Conservation (phyloP, 2,888 invertebrate genomes). For the Noctuana brunneofusca region DNA sequence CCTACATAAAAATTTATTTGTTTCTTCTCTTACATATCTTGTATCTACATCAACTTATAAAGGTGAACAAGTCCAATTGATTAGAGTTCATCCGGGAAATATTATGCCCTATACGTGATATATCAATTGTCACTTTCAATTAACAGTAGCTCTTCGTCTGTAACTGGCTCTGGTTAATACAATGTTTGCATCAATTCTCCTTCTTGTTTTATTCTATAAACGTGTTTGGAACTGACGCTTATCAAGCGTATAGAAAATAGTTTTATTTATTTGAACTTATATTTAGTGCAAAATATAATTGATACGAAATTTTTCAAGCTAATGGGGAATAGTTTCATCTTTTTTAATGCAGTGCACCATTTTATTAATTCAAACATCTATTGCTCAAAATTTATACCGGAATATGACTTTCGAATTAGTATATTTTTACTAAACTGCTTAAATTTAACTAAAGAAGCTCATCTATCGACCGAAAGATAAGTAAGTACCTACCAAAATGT, state of each 20-base stretch:
- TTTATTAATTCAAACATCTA: background rate
- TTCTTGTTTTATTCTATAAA: background rate
- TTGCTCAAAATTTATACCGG: background rate
- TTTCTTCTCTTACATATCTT: slow-evolving; percentile 1
- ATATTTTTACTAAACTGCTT: background rate
- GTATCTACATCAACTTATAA: too few relatives aligned
- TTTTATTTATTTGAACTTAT: background rate
- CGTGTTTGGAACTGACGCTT: background rate
- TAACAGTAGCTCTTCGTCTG: slow-evolving; percentile 31
- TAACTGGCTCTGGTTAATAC: background rate
- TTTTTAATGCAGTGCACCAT: background rate
- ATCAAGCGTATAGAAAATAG: background rate
- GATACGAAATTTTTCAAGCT: background rate
- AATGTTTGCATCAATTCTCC: background rate
- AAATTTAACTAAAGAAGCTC: background rate
- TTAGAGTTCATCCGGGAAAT: slow-evolving; percentile 53
- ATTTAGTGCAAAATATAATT: background rate
- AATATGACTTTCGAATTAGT: slow-evolving; percentile 5
- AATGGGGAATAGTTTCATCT: background rate
- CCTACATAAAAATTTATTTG: background rate
- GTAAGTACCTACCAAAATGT: background rate
- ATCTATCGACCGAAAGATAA: background rate
- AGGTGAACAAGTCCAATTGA: slow-evolving; percentile 14
- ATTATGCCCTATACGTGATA: slow-evolving; percentile 64
- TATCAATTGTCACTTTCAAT: slow-evolving; percentile 60